Evolutionary conservation across 1,140 invertebrate genomes (phyloP).

Genomic region (Drosophila lini): DNA sequence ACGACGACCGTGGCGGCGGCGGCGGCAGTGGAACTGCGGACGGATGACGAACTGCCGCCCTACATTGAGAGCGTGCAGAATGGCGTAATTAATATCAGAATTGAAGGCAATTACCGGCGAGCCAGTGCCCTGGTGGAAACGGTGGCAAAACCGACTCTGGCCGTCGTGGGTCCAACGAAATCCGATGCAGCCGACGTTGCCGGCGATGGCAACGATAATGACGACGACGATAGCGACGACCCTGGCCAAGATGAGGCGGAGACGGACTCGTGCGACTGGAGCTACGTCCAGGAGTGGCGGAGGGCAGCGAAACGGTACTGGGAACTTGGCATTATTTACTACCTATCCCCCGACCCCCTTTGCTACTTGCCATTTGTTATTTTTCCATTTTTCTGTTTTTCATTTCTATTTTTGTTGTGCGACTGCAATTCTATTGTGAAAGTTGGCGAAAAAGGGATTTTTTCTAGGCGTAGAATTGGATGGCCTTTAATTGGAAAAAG

Average conservation of each 20-base stretch:
- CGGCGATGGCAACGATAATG: slow-evolving; percentile 72
- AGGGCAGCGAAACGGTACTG: slow-evolving; percentile 77
- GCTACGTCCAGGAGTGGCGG: slow-evolving; percentile 90
- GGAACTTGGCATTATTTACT: slow-evolving; percentile 59
- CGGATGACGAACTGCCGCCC: slow-evolving; percentile 86
- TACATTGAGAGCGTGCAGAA: slow-evolving; percentile 85
- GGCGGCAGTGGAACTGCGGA: slow-evolving; percentile 13
- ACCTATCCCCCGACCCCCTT: background rate
- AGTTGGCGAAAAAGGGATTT: slow-evolving; percentile 35
- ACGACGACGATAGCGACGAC: slow-evolving; percentile 66
- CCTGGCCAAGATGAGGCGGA: slow-evolving; percentile 76
- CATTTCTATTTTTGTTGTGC: slow-evolving; percentile 23
- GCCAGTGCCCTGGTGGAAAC: slow-evolving; percentile 87
- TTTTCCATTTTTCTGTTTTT: slow-evolving; percentile 34
- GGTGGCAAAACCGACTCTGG: slow-evolving; percentile 77
- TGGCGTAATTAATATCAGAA: slow-evolving; percentile 87
- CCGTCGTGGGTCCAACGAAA: slow-evolving; percentile 83
- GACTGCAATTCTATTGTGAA: slow-evolving; percentile 54
- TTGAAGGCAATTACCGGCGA: slow-evolving; percentile 87
- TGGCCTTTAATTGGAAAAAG: slow-evolving; percentile 31
- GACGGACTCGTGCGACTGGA: slow-evolving; percentile 87
- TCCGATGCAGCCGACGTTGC: slow-evolving; percentile 75
- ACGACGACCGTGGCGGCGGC: background rate
- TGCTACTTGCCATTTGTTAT: slow-evolving; percentile 24
- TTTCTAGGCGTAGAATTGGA: slow-evolving; percentile 19